phyloP scores from a whole-genome alignment of 1,140 invertebrate species.

The Cherax destructor region DNA sequence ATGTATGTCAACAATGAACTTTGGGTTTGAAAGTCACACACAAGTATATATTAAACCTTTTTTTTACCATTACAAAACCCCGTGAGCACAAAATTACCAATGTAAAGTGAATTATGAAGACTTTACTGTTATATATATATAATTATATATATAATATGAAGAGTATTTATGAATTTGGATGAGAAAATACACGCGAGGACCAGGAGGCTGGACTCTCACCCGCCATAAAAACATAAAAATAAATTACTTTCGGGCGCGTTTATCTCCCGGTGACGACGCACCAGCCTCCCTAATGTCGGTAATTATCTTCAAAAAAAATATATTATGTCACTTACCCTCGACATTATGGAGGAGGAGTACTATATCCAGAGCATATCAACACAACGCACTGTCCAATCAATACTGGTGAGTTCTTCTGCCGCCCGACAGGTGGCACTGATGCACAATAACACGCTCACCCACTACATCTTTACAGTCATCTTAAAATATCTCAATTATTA shows the following conservation, averaged over 20 bases:
- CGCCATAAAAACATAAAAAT: not conserved
- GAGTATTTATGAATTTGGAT: not conserved
- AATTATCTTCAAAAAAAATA: not conserved
- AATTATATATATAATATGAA: not conserved
- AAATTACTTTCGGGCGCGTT: not conserved
- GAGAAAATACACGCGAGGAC: not conserved
- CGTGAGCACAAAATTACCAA: not conserved
- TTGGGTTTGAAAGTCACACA: not conserved
- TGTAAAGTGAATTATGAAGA: not conserved
- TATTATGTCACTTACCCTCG: slow-evolving; percentile 35
- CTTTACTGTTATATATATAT: not conserved
- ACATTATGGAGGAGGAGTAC: slow-evolving; percentile 26
- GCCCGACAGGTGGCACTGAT: slow-evolving; percentile 13
- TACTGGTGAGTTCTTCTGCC: slow-evolving; percentile 32
- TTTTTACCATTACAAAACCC: not conserved
- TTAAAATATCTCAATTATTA: not conserved
- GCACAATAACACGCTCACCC: not conserved
- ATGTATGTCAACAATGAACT: not conserved
- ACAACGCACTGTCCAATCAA: slow-evolving; percentile 50
- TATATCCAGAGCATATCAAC: slow-evolving; percentile 54
- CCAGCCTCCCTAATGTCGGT: not conserved
- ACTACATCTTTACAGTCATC: not conserved
- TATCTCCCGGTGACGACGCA: not conserved
- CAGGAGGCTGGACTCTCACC: not conserved
- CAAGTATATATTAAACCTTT: not conserved